Base-by-base conservation (phyloP, 2,797 vertebrate genomes). In the Mormyrops attenuatus region DNA sequence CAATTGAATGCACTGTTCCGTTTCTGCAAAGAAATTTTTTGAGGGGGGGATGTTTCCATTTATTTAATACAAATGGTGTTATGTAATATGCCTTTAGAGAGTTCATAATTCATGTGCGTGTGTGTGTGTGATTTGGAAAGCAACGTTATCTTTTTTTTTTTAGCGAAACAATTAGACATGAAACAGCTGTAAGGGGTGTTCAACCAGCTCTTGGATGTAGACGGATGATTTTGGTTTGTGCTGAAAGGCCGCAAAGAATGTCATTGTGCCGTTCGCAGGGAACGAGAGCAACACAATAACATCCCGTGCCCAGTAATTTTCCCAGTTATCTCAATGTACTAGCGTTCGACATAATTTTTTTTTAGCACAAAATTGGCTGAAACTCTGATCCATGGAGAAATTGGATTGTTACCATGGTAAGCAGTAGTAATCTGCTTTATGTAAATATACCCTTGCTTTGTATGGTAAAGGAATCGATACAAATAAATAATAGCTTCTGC, bases 1-100 rank as follows among this genome's bases (percentile, higher is more conserved):
- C 85, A 88, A 53, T 77, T 22, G 7, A 90, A 77, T 63, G 66
- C 60, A 34, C 57, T 85, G 55, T 87, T 89, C 13, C 77, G 88
- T 60, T 85, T 91, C 41, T 63, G 63, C 41, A 55, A 41, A 63
- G 80, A 88, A 55, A 38, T n/a, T n/a, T n/a, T n/a, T n/a, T n/a
- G n/a, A n/a, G 55, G 44, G 44, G 47, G 52, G 50, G 9, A 20
- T 15, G 11, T n/a, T 88, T 34, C 50, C 41, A 47, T 88, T 88
- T 26, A 50, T n/a, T 49, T 88, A 41, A 89, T 20, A 26, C 63
- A 47, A 38, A 77, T 30, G 11, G 44, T n/a, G 86, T 87, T 44
- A 30, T 52, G 57, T 44, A 22, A 22, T 49, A 85, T 50, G 6
- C 41, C 15, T 44, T 41, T 44, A 50, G 22, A 85, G 41, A 50